These are phyloP conservation scores for Oxygymnocypris stewartii DNA, from an alignment of 2,113 vertebrate genomes.

Conservation along the genomic window DNA sequence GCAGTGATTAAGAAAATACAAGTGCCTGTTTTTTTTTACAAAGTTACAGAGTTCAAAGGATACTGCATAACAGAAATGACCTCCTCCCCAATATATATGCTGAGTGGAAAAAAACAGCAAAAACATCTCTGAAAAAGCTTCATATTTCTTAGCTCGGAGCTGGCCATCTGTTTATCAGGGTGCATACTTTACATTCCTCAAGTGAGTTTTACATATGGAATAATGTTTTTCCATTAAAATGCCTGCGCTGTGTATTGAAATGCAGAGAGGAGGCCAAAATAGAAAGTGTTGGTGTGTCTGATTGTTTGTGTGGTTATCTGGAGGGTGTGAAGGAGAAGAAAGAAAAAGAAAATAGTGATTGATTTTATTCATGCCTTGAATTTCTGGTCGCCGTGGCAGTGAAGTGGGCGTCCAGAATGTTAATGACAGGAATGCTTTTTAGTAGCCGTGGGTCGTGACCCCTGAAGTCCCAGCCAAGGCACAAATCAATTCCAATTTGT, in stretches of 20 bases:
- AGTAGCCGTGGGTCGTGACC: constrained; percentile 67
- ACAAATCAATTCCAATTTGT: constrained; percentile 75
- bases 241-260: constrained; percentile 17
- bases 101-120: not conserved
- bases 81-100: not conserved
- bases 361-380: constrained; percentile 62
- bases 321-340: constrained; percentile 4
- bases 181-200: constrained; percentile 8
- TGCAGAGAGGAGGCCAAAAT: not conserved
- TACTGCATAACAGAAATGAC: not conserved
- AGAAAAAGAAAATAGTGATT: constrained; percentile 50
- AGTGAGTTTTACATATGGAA: constrained; percentile 30
- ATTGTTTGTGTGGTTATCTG: constrained; percentile 13
- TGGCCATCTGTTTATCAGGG: constrained; percentile 29
- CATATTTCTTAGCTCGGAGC: constrained; percentile 4
- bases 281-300: constrained; percentile 10
- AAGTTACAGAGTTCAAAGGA: not conserved
- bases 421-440: constrained; percentile 64
- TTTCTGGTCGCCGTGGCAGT: constrained; percentile 50
- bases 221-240: constrained; percentile 42
- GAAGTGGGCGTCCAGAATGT: constrained; percentile 60
- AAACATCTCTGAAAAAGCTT: not conserved
- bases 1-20: not conserved
- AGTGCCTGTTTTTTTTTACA: not conserved
- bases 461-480: constrained; percentile 63